Percentiles rank a stretch among this genome's conserved stretches.
These are phyloP conservation scores for Drosophila parvula DNA, from an alignment of 1,140 invertebrate species.

Conservation along the genomic window DNA sequence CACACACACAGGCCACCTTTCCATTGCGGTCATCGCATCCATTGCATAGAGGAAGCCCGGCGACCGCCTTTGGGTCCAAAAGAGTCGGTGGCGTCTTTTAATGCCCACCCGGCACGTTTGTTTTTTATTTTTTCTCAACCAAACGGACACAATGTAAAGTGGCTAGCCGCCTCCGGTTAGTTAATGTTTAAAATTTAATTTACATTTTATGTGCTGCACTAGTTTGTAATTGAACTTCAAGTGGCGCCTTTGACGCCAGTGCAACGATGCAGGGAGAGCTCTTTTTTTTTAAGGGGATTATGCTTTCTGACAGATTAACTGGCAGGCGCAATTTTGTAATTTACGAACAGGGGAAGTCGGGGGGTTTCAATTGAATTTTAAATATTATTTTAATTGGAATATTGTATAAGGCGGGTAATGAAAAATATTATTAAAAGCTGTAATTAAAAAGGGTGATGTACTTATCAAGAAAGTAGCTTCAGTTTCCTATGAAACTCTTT, in stretches of 20 bases:
- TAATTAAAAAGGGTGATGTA: not conserved
- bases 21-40: conserved; percentile 7
- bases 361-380: conserved; percentile 6
- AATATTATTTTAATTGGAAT: conserved; percentile 23
- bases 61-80: conserved; percentile 20
- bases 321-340: conserved; percentile 18
- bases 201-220: conserved; percentile 64
- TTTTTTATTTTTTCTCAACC: not conserved
- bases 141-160: conserved; percentile 47
- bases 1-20: conserved; percentile 14
- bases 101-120: conserved; percentile 48
- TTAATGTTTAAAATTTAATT: conserved; percentile 57
- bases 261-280: conserved; percentile 40
- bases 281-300: conserved; percentile 32
- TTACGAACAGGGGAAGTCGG: conserved; percentile 33
- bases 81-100: conserved; percentile 58
- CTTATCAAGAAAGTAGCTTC: not conserved
- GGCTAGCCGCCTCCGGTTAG: conserved; percentile 22
- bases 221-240: conserved; percentile 61
- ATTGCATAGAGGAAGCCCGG: conserved; percentile 50
- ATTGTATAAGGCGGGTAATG: conserved; percentile 6
- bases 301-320: conserved; percentile 27
- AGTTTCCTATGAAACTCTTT: not conserved
- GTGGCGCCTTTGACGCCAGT: conserved; percentile 16
- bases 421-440: not conserved